phyloP scores from a whole-genome alignment of 2,888 invertebrate genomes.

The Heliconius aoede region DNA sequence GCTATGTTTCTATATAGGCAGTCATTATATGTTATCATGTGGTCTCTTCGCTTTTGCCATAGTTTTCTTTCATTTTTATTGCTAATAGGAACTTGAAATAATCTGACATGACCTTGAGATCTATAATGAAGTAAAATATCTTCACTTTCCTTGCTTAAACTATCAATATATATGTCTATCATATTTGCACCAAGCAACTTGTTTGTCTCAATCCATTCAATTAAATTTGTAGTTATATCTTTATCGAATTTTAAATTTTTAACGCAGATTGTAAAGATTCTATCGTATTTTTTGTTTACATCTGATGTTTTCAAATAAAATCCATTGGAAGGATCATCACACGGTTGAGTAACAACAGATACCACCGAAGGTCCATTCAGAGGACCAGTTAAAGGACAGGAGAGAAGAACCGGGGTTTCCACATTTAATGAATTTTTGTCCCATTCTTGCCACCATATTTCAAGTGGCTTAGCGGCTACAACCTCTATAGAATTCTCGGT shows the following conservation, averaged over 20 bases:
- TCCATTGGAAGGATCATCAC: slow-evolving; percentile 74
- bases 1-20: slow-evolving; percentile 89
- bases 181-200: slow-evolving; percentile 86
- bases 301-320: slow-evolving; percentile 62
- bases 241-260: slow-evolving; percentile 87
- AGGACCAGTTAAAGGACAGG: slow-evolving; percentile 84
- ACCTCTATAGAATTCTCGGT: slow-evolving; percentile 77
- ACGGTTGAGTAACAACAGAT: slow-evolving; percentile 80
- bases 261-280: slow-evolving; percentile 87
- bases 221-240: slow-evolving; percentile 84
- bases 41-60: slow-evolving; percentile 88
- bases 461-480: slow-evolving; percentile 82
- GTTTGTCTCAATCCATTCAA: slow-evolving; percentile 89
- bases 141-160: slow-evolving; percentile 80
- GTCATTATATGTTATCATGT: slow-evolving; percentile 90
- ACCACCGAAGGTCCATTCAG: slow-evolving; percentile 69
- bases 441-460: slow-evolving; percentile 87
- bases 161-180: slow-evolving; percentile 86
- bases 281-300: slow-evolving; percentile 52
- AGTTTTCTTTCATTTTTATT: slow-evolving; percentile 65
- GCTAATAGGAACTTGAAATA: slow-evolving; percentile 82
- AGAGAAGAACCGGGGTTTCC: slow-evolving; percentile 84
- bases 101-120: slow-evolving; percentile 72
- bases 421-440: slow-evolving; percentile 72
- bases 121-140: slow-evolving; percentile 84